Base-by-base conservation (phyloP, 2,113 vertebrate species). In the Pseudorhombus dupliciocellatus region DNA sequence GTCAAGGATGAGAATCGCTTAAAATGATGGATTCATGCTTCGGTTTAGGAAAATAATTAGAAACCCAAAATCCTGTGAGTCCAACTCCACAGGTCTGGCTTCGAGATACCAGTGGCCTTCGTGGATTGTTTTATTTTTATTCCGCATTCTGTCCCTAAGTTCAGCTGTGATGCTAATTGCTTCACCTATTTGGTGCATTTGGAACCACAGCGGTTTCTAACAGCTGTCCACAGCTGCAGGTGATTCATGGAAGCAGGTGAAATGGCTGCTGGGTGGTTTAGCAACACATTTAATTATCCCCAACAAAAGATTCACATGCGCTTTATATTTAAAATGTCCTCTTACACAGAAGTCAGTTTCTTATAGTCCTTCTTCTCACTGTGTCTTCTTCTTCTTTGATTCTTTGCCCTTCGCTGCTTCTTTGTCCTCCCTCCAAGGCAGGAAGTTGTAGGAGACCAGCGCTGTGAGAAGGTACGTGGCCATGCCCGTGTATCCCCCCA, bases 401-500 rank as follows among this genome's bases (percentile, higher is more conserved):
- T 76, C 77, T 31, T 84, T 84, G 51, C 48, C 52, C 7, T 87
- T 79, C 9, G 16, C n/a, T 10, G 25, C 15, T 24, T 66, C 30
- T 6, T 60, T 22, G 1, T 37, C 34, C 2, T 62, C 52, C 75
- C 60, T 90, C 93, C 94, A 94, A 7, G 93, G 93, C 72, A 95
- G 84, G 62, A 87, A 82, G 63, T 85, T 88, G 88, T 95, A 95
- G 24, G 95, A 95, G 10, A 93, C 63, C 37, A 90, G 57, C 1
- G 93, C 88, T 1, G 92, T 93, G 48, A 93, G 52, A 50, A 92
- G 83, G 79, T 93, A 95, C 0, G 88, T 87, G 11, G 85, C 82
- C 91, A 94, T 93, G 59, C 94, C 93, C 0, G 89, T 88, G 84
- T 93, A 93, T n/a, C 84, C 76, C 1, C 93, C 92, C 1, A 95